Percentiles rank a stretch among this genome's conserved stretches.
These are phyloP conservation scores for Bombus fervidus DNA, from an alignment of 1,140 invertebrate genomes.

Conservation along the genomic window DNA sequence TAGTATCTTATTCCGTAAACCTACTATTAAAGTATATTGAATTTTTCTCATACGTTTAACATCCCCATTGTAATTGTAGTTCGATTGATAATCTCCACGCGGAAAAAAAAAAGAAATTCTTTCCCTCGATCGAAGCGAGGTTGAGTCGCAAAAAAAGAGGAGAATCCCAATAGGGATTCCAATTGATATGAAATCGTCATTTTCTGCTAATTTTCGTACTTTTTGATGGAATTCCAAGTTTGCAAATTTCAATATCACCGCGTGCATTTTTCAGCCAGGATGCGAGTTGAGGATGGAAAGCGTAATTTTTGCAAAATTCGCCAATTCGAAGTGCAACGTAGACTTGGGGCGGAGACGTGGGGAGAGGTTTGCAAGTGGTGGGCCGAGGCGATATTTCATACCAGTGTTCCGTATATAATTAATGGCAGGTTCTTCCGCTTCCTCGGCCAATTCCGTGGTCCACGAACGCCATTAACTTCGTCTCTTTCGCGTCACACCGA, in stretches of 20 bases:
- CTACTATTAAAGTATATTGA: too few relatives aligned
- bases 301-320: slow-evolving; percentile 27
- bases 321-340: slow-evolving; percentile 2
- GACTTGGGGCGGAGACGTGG: not conserved
- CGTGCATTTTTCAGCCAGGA: not conserved
- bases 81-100: too few relatives aligned
- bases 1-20: too few relatives aligned
- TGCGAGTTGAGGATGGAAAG: not conserved
- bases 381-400: slow-evolving; percentile 38
- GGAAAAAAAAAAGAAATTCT: too few relatives aligned
- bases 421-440: slow-evolving; percentile 48
- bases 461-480: slow-evolving; percentile 30
- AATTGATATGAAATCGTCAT: not conserved
- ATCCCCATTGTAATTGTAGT: too few relatives aligned
- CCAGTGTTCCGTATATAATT: slow-evolving; percentile 52
- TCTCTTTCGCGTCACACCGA: slow-evolving; percentile 16
- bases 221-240: not conserved
- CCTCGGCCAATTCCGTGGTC: slow-evolving; percentile 45
- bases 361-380: slow-evolving; percentile 8
- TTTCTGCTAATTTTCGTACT: not conserved
- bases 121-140: too few relatives aligned
- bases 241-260: not conserved
- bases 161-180: too few relatives aligned
- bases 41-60: too few relatives aligned
- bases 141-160: not conserved